Conservation (phyloP, 2,888 invertebrate species). For the Ormyrus nitidulus region DNA sequence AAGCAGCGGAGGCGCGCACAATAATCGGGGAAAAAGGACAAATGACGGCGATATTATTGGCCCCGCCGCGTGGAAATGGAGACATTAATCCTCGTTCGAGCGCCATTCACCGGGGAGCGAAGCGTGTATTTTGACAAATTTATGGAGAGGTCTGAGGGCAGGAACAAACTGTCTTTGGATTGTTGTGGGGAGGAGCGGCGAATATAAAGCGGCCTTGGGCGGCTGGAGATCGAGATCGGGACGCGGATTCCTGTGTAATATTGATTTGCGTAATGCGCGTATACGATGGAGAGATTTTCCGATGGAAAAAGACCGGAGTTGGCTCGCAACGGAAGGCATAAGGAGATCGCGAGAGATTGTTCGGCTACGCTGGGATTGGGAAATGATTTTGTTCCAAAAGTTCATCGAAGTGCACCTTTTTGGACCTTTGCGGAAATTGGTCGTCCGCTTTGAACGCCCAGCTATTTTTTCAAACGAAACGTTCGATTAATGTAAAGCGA, state of each 20-base stretch:
- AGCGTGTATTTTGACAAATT: constrained; percentile 47
- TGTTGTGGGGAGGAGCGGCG: no score
- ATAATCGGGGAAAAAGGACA: background rate
- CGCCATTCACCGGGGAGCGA: constrained; percentile 31
- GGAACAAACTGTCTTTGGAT: no score
- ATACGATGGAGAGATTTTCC: background rate
- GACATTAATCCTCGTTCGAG: constrained; percentile 56
- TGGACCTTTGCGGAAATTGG: no score
- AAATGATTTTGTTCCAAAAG: no score
- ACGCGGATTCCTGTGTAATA: background rate
- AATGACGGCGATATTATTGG: constrained; percentile 29
- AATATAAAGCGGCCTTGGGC: constrained; percentile 4
- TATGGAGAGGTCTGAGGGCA: constrained; percentile 28
- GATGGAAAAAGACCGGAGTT: background rate
- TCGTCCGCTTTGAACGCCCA: no score
- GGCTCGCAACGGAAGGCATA: no score
- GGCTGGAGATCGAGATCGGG: background rate
- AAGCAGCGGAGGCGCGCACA: background rate
- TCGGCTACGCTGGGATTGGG: no score
- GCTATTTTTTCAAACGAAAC: no score
- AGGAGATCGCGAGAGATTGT: no score
- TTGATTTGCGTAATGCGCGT: constrained; percentile 2
- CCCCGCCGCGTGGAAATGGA: constrained; percentile 41
- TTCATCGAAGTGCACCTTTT: no score
- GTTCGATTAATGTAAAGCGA: no score